Conservation (phyloP, 2,113 vertebrate genomes). For the Antechinus flavipes region DNA sequence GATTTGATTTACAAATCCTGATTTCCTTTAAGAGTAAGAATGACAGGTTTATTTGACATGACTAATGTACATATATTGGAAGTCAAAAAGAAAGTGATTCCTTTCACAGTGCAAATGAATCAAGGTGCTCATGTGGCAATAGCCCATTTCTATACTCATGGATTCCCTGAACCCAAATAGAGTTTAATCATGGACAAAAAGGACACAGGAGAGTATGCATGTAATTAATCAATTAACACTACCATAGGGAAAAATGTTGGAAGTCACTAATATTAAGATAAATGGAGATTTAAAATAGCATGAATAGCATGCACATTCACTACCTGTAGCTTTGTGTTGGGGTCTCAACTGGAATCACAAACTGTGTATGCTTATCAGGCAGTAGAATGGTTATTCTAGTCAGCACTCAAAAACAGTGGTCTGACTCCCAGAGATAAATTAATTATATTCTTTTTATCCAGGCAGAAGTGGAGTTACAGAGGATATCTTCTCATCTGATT, state of each 20-base stretch:
- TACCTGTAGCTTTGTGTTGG: neutral
- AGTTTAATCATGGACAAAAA: neutral
- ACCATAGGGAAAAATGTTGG: no score
- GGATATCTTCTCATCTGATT: neutral
- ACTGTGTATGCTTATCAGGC: neutral
- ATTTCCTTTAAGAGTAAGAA: neutral
- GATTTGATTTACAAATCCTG: neutral
- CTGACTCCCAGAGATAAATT: neutral
- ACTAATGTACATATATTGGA: neutral
- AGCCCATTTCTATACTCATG: neutral
- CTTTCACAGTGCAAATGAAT: neutral
- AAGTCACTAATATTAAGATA: no score
- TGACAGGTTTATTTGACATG: neutral
- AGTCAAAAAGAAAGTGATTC: neutral
- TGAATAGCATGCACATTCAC: neutral
- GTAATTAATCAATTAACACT: no score
- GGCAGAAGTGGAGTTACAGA: neutral
- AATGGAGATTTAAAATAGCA: no score
- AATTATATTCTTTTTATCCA: neutral
- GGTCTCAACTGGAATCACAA: neutral
- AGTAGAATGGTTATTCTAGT: neutral
- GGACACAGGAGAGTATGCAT: neutral
- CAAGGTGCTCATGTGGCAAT: neutral
- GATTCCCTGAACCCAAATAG: neutral
- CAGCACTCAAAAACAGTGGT: neutral